Evolutionary conservation across 2,888 invertebrate species (phyloP), one percentile per base, ranked within the genome.

Genomic region (Hypselothyrea guttata): DNA sequence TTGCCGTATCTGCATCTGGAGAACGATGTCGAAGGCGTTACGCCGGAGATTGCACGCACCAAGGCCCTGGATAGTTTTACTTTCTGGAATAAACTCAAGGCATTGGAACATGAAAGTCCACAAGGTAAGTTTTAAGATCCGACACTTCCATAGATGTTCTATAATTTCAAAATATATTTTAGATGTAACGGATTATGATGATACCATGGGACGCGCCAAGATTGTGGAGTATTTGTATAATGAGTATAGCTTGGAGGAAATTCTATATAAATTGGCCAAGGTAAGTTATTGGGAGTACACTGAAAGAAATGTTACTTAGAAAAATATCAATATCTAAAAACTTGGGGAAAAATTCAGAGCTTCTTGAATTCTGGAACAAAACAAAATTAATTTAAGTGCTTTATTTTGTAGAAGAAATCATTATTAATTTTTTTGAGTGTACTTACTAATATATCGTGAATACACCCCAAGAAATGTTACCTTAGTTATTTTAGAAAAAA

Each of bases 221-320:
- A 92, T 94, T 0, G 93, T 94, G 0, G 94, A 94, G 79, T 93
- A 93, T 48, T 91, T 94, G 5, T 94, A 94, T 90, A 94, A 94
- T 1, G 94, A 95, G 87, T 94, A 94, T 85, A 85, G 86, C 56
- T 90, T 95, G 52, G 95, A 95, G 88, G 95, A 95, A 89, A 93
- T 95, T 13, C 94, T 95, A 67, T 95, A 95, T 86, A 95, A 95
- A 78, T 90, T 95, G 45, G 95, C 95, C 15, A 95, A 95, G 91
- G 94, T 92, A 84, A 58, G 55, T 27, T 1, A 8, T 9, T 18
- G 5, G n/a, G 2, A 2, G 7, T 12, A 13, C 2, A 34, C 0
- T 2, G 0, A 15, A 1, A 11, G 5, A 12, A 11, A 1, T 5
- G 1, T 4, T 4, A 11, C n/a, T 15, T 8, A 1, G 2, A 11